Base-by-base conservation (phyloP, 2,113 vertebrate species). In the human region DNA sequence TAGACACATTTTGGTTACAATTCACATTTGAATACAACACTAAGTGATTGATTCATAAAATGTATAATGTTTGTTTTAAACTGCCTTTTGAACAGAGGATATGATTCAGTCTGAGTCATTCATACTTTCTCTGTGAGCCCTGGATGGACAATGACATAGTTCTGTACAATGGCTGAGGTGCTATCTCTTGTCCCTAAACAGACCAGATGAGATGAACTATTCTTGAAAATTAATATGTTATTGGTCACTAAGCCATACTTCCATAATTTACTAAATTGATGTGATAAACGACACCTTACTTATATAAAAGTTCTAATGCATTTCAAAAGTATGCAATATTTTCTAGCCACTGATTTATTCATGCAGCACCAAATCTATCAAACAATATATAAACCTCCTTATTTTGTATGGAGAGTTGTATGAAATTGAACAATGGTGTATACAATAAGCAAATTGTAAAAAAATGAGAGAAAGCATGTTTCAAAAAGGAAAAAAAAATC, bases 221-320 rank as follows among this genome's bases (percentile, higher is more conserved):
- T 94, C 43, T 94, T 90, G 27, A 94, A 75, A 86, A 86, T 66
- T 43, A 66, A 22, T 43, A 11, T 48, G 35, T 75, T n/a, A 40
- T 23, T 70, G 35, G 14, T 40, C 75, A 86, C 66, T 70, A 84
- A 89, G 32, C 1, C 52, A 57, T 30, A 6, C 12, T 85, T 95
- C 38, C 50, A 75, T 91, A 89, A 76, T 89, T 91, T 89, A 73
- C 27, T 96, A 92, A 95, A 70, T 72, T 50, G 43, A 72, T 89
- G 22, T 64, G 40, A 45, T 78, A 55, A 93, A 45, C 81, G 43
- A 64, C 35, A 89, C 1, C 70, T 30, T 50, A 66, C 32, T 72
- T 86, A 6, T 8, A 61, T 92, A 4, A 93, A 91, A 93, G 38
- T 55, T 55, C 52, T 55, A 89, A 85, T 89, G 32, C 8, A 91